These are phyloP conservation scores for Heteromyza rotundicornis DNA, from an alignment of 2,888 invertebrate species.

Conservation along the genomic window DNA sequence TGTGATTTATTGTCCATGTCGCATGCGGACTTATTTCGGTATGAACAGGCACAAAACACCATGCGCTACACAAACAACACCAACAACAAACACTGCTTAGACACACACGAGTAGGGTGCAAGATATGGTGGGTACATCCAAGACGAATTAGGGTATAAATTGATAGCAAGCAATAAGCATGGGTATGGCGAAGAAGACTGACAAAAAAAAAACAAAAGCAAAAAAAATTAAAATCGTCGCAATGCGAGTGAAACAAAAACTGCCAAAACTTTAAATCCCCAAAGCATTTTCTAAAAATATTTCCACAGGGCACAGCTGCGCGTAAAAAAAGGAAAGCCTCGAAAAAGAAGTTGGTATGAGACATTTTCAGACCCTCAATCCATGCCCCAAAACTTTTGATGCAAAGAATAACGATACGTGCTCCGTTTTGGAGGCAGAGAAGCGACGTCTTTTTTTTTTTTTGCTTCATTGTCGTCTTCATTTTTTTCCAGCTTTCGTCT, in stretches of 20 bases:
- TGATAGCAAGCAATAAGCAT: not conserved
- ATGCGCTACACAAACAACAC: conserved; percentile 8
- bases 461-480: not conserved
- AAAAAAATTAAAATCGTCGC: conserved; percentile 2
- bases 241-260: conserved; percentile 30
- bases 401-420: conserved; percentile 24
- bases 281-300: conserved; percentile 56
- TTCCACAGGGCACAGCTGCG: conserved; percentile 45
- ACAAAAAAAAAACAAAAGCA: conserved; percentile 10
- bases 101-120: not conserved
- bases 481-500: conserved; percentile 23
- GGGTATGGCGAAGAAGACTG: not conserved
- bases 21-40: conserved; percentile 48
- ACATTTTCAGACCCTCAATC: not conserved
- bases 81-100: not conserved
- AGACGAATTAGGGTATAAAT: conserved; percentile 29
- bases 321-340: conserved; percentile 23
- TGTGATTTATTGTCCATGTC: conserved; percentile 61
- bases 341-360: conserved; percentile 9
- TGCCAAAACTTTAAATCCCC: conserved; percentile 58
- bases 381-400: conserved; percentile 3
- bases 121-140: conserved; percentile 22
- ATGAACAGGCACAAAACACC: conserved; percentile 30
- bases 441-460: conserved; percentile 8
- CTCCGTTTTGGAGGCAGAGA: conserved; percentile 8